These are phyloP conservation scores for Tiliacea citrago DNA, from an alignment of 2,888 invertebrate species.

Conservation along the genomic window DNA sequence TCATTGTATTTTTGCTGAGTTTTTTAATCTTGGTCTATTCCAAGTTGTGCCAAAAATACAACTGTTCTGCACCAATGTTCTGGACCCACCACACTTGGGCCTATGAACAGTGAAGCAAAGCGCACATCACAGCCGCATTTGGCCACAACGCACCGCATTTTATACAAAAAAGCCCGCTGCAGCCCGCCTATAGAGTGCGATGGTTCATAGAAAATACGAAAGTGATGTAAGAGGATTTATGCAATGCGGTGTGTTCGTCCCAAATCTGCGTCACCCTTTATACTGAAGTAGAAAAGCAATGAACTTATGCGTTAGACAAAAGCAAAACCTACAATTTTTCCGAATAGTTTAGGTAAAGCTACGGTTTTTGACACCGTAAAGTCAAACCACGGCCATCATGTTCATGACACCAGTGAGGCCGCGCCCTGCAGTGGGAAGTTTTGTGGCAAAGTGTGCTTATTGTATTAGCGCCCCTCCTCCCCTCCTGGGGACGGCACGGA, in stretches of 20 bases:
- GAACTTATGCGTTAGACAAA: not conserved
- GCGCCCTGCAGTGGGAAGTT: slow-evolving; percentile 13
- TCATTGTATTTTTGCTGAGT: not conserved
- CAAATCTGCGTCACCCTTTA: too few species aligned
- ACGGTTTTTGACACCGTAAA: too few species aligned
- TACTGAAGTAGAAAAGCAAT: not conserved
- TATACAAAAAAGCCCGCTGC: not conserved
- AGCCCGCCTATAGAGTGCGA: not conserved
- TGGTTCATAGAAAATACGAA: not conserved
- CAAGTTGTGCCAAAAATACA: not conserved
- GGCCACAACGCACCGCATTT: not conserved
- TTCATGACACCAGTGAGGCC: slow-evolving; percentile 12
- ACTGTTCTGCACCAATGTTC: too few species aligned
- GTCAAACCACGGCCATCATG: too few species aligned
- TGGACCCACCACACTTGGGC: not conserved
- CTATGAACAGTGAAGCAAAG: not conserved
- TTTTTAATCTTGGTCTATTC: not conserved
- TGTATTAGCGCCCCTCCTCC: slow-evolving; percentile 49
- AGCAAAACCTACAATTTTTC: not conserved
- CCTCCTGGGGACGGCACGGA: not conserved
- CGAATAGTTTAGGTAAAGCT: too few species aligned
- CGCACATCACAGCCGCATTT: too few species aligned
- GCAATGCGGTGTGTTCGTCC: not conserved
- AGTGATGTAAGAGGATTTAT: not conserved
- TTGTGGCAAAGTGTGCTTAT: slow-evolving; percentile 48